Conservation (phyloP, 2,888 invertebrate genomes). For the Meghimatium bilineatum region DNA sequence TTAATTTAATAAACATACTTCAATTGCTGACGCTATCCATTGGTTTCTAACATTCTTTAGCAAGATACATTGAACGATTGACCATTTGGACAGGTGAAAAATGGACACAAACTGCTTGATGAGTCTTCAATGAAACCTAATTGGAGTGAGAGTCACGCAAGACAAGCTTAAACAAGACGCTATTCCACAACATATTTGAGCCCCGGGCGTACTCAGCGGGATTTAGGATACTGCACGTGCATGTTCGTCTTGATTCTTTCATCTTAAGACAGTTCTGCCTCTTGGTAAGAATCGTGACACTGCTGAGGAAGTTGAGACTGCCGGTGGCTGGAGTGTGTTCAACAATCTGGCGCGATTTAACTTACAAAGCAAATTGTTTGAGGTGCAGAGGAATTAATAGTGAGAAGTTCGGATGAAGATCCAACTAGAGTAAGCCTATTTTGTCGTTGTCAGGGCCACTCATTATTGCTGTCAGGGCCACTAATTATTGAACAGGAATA, state of each 20-base stretch:
- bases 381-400: constrained; percentile 6
- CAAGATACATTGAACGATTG: too few relatives aligned
- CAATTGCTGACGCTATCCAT: too few relatives aligned
- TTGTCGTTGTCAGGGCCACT: too few relatives aligned
- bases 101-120: too few relatives aligned
- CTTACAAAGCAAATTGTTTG: neutral
- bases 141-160: neutral
- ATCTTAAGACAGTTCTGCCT: neutral
- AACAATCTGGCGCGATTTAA: constrained; percentile 32
- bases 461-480: too few relatives aligned
- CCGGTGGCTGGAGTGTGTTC: constrained; percentile 14
- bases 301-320: constrained; percentile 23
- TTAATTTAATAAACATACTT: too few relatives aligned
- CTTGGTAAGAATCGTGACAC: constrained; percentile 19
- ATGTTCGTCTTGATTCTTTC: constrained; percentile 28
- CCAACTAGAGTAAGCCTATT: too few relatives aligned
- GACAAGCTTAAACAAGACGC: neutral
- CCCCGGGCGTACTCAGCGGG: constrained; percentile 34
- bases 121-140: too few relatives aligned
- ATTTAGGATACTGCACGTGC: constrained; percentile 32
- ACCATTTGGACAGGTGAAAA: too few relatives aligned
- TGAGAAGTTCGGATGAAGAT: neutral
- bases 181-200: constrained; percentile 38
- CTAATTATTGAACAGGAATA: too few relatives aligned
- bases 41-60: too few relatives aligned